These are phyloP conservation scores for Pachypsylla venusta DNA, from an alignment of 1,140 invertebrate genomes.

Conservation along the genomic window DNA sequence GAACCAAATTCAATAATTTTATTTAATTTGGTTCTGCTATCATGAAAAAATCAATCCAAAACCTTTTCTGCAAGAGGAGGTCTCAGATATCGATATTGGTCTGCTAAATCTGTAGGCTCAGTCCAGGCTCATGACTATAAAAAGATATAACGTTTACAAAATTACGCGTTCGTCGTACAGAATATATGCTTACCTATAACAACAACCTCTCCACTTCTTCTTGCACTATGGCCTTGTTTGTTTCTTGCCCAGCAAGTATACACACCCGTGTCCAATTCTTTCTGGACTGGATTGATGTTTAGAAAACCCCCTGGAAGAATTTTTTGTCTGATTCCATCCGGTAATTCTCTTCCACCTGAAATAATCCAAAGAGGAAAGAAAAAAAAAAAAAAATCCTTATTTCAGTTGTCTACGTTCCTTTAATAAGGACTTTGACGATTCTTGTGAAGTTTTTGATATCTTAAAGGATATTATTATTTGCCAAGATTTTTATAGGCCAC, in stretches of 20 bases:
- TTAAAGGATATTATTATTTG: too few species aligned
- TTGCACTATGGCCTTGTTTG: constrained; percentile 54
- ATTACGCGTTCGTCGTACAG: too few species aligned
- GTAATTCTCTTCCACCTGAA: constrained; percentile 50
- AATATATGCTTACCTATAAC: constrained; percentile 47
- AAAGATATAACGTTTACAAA: neutral
- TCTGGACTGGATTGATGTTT: constrained; percentile 56
- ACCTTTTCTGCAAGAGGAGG: too few species aligned
- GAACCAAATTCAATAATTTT: too few species aligned
- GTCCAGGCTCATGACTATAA: neutral
- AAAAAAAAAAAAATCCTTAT: neutral
- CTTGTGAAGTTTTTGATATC: too few species aligned
- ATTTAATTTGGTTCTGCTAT: too few species aligned
- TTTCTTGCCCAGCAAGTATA: constrained; percentile 62
- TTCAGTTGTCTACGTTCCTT: too few species aligned
- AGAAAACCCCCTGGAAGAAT: constrained; percentile 56
- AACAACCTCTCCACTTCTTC: constrained; percentile 51
- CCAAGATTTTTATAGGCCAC: too few species aligned
- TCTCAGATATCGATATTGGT: too few species aligned
- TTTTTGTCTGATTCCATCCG: constrained; percentile 64
- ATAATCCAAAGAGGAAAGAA: neutral
- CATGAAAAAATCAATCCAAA: too few species aligned
- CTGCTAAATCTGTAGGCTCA: too few species aligned
- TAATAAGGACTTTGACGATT: too few species aligned
- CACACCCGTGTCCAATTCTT: constrained; percentile 52